Evolutionary conservation across 2,113 vertebrate genomes (phyloP).

Genomic region (Bostrychus sinensis): DNA sequence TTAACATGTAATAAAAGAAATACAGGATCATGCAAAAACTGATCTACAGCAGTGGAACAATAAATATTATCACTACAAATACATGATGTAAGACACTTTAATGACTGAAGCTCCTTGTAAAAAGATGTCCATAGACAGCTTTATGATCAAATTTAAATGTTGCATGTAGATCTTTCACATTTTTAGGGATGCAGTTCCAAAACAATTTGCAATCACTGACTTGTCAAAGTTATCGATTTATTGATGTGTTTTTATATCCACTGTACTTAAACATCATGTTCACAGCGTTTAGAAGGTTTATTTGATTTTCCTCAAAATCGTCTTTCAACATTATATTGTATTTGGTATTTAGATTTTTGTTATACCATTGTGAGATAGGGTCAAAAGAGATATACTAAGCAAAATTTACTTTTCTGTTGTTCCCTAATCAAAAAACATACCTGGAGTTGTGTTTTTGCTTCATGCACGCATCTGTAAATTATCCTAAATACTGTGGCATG

Average conservation of each 20-base stretch:
- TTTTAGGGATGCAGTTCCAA: slow-evolving; percentile 9
- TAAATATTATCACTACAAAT: slow-evolving; percentile 67
- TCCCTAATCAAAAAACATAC: too few species aligned
- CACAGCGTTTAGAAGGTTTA: slow-evolving; percentile 18
- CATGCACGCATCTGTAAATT: too few species aligned
- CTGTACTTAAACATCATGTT: slow-evolving; percentile 30
- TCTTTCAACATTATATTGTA: too few species aligned
- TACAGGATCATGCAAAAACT: slow-evolving; percentile 48
- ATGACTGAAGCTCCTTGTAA: slow-evolving; percentile 45
- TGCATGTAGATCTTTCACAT: slow-evolving; percentile 42
- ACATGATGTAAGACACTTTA: slow-evolving; percentile 52
- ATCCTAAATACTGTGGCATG: too few species aligned
- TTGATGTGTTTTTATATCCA: slow-evolving; percentile 7
- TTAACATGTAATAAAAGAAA: slow-evolving; percentile 70
- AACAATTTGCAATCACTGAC: slow-evolving; percentile 21
- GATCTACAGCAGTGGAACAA: slow-evolving; percentile 62
- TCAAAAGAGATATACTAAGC: too few species aligned
- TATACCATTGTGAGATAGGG: too few species aligned
- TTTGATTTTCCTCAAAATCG: slow-evolving; percentile 31
- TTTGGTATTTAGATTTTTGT: too few species aligned
- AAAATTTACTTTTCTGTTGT: too few species aligned
- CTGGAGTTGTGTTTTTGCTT: too few species aligned
- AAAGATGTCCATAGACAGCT: slow-evolving; percentile 41
- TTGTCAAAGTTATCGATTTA: neutral
- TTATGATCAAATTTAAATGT: slow-evolving; percentile 50